These are phyloP conservation scores for Acipenser oxyrinchus DNA, from an alignment of 2,797 vertebrate genomes.

Conservation along the genomic window DNA sequence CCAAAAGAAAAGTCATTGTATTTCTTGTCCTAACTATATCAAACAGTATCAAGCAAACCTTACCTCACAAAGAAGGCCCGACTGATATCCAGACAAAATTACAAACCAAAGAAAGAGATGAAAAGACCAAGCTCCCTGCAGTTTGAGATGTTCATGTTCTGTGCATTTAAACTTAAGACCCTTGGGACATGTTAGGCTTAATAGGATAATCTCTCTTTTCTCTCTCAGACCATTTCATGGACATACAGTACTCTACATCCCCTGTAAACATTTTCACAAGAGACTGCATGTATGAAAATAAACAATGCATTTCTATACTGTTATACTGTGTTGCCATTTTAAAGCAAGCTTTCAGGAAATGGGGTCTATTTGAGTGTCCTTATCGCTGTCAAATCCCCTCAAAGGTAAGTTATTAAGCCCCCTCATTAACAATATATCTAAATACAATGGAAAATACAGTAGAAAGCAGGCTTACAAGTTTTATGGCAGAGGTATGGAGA, in stretches of 20 bases:
- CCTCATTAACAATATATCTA: too few species aligned
- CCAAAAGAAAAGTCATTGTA: background rate
- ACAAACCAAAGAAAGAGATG: background rate
- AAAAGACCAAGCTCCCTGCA: background rate
- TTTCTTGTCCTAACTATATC: background rate
- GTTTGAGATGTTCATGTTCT: constrained; percentile 20
- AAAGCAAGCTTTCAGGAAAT: too few species aligned
- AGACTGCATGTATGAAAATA: constrained; percentile 15
- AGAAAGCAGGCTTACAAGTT: too few species aligned
- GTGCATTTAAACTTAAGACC: constrained; percentile 32
- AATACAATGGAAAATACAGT: too few species aligned
- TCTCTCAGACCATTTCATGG: constrained; percentile 18
- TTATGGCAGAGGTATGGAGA: too few species aligned
- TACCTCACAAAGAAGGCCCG: too few species aligned
- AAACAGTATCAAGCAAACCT: background rate
- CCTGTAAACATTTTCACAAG: constrained; percentile 23
- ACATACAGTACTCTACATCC: constrained; percentile 22
- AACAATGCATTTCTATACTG: constrained; percentile 20
- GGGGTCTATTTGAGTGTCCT: too few species aligned
- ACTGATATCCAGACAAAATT: too few species aligned
- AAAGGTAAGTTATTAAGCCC: too few species aligned
- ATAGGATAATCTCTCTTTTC: constrained; percentile 35
- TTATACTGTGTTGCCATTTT: too few species aligned
- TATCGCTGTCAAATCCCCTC: too few species aligned
- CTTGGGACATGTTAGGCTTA: constrained; percentile 27